Conservation (phyloP, 2,113 vertebrate species). For the Irena cyanogastra region DNA sequence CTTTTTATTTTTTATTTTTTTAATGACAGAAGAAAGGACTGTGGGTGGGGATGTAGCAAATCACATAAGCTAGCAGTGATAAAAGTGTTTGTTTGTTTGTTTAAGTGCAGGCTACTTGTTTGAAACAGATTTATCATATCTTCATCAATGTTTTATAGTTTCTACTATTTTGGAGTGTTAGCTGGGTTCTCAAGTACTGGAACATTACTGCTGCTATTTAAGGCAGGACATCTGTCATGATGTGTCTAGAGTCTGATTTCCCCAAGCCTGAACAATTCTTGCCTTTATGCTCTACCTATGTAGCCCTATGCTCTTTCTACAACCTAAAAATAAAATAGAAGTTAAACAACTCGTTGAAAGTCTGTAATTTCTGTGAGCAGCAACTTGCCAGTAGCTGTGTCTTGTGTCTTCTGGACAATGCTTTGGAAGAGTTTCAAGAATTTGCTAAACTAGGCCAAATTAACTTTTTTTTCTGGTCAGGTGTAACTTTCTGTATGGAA, state of each 20-base stretch:
- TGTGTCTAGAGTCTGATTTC: conserved; percentile 49
- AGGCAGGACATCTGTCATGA: conserved; percentile 46
- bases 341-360: not conserved
- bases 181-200: not conserved
- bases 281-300: conserved; percentile 23
- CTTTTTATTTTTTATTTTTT: not conserved
- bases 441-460: not conserved
- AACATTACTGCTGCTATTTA: conserved; percentile 45
- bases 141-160: conserved; percentile 24
- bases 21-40: not conserved
- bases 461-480: not conserved
- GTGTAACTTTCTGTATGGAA: not conserved
- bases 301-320: not conserved
- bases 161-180: conserved; percentile 28
- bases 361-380: not conserved
- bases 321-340: not conserved
- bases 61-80: not conserved
- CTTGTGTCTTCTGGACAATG: not conserved
- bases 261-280: conserved; percentile 30
- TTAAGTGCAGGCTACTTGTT: not conserved
- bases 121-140: not conserved
- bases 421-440: not conserved
- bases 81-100: not conserved
- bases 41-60: not conserved
- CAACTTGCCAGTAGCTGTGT: not conserved